Evolutionary conservation across 2,113 vertebrate species (phyloP).

Genomic region (Illadopsis cleaveri): DNA sequence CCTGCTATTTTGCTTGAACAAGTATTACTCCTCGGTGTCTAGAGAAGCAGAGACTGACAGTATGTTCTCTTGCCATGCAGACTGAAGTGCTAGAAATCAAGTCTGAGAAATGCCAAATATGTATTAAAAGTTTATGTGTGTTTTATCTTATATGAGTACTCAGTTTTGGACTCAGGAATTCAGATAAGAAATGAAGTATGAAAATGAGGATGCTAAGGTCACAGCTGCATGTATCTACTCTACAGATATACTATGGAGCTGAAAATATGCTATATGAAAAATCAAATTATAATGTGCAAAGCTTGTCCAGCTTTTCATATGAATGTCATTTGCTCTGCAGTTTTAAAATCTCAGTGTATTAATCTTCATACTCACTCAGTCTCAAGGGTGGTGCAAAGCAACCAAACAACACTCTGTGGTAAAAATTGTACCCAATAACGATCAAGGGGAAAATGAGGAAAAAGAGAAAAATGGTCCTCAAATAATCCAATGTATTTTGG

Average conservation of each 20-base stretch:
- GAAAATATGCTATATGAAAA: slow-evolving; percentile 61
- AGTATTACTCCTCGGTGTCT: neutral
- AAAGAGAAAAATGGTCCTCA: slow-evolving; percentile 1
- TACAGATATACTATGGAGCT: slow-evolving; percentile 54
- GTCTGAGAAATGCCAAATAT: slow-evolving; percentile 9
- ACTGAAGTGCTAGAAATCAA: slow-evolving; percentile 21
- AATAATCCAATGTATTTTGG: neutral
- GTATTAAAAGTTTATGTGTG: slow-evolving; percentile 45
- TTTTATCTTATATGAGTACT: slow-evolving; percentile 46
- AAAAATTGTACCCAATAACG: slow-evolving; percentile 20
- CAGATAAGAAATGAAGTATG: slow-evolving; percentile 61
- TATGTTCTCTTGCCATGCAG: neutral
- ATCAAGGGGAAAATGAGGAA: neutral
- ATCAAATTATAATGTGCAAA: slow-evolving; percentile 72
- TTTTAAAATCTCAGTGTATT: slow-evolving; percentile 71
- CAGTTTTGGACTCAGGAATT: slow-evolving; percentile 56
- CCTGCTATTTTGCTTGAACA: neutral
- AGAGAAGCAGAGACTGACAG: neutral
- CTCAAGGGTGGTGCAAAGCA: slow-evolving; percentile 56
- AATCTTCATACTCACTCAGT: slow-evolving; percentile 60
- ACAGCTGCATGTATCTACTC: slow-evolving; percentile 30
- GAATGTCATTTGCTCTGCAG: slow-evolving; percentile 68
- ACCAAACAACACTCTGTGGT: slow-evolving; percentile 38
- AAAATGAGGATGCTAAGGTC: slow-evolving; percentile 68
- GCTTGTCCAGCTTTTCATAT: slow-evolving; percentile 67